Base-by-base conservation (phyloP, 2,113 vertebrate species). In the Nothoprocta pentlandii region DNA sequence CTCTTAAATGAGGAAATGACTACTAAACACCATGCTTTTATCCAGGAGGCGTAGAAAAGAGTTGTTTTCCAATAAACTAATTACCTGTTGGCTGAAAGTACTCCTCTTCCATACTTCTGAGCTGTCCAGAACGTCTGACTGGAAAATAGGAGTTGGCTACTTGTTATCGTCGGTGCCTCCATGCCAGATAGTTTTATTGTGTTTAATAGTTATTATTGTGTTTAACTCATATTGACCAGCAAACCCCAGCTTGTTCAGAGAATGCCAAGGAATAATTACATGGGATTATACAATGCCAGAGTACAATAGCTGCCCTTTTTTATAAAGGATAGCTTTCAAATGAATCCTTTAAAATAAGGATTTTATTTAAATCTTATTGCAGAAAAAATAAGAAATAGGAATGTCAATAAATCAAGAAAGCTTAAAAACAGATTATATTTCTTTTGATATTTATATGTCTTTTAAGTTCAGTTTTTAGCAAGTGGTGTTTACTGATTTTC, bases 21-120 rank as follows among this genome's bases (percentile, higher is more conserved):
- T 91, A 19, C 19, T 79, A 20, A 79, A 80, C 12, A 28, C 16
- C 51, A 36, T 56, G 26, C 2, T 68, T 81, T 91, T 75, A 64
- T 64, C 53, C 58, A 56, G 23, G 11, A 78, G 17, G 49, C 3
- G 41, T 61, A 76, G 74, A 87, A 82, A 87, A 87, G 32, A 49
- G 56, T 28, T 44, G 23, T 62, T 85, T 88, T 51, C 25, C 54
- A 77, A 9, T 23, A 14, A 92, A 39, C 2, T 12, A 23, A 84
- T 88, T 89, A 91, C 84, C 80, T 94, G 69, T 32, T 64, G 80
- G 74, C 62, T 89, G 53, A 84, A 89, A 91, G 62, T 90, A 84
- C 32, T 90, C 76, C 73, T 94, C 85, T 90, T 94, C 88, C 73
- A 69, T 34, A 78, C 71, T 87, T 47, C 79, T 69, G 74, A 91